Percentiles rank a stretch among this genome's conserved stretches.
Evolutionary conservation across 2,113 vertebrate genomes (phyloP).

Genomic region (Polypterus bichir): DNA sequence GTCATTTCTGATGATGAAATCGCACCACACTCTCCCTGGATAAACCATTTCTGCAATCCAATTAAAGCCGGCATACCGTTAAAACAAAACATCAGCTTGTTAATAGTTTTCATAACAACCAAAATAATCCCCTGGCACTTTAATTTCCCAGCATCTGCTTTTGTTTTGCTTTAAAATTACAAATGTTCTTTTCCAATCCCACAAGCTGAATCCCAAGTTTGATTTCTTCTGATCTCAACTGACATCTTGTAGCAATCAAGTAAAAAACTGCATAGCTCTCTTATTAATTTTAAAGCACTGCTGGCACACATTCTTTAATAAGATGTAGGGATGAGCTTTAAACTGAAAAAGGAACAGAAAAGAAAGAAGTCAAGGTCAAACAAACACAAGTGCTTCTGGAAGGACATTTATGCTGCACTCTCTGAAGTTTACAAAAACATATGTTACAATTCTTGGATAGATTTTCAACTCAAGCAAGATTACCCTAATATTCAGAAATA

Average conservation of each 20-base stretch:
- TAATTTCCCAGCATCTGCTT: slow-evolving; percentile 40
- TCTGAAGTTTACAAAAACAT: no score
- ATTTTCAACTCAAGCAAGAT: no score
- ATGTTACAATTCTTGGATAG: no score
- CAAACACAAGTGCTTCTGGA: background rate
- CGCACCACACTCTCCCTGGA: background rate
- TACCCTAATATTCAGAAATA: no score
- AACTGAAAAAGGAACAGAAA: background rate
- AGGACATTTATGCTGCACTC: background rate
- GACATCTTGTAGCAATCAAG: slow-evolving; percentile 30
- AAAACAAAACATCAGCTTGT: slow-evolving; percentile 28
- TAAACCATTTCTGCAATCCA: background rate
- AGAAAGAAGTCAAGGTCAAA: background rate
- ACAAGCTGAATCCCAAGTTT: slow-evolving; percentile 30
- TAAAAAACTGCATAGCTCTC: slow-evolving; percentile 14
- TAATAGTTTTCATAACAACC: slow-evolving; percentile 33
- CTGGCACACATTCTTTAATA: slow-evolving; percentile 4
- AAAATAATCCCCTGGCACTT: slow-evolving; percentile 22
- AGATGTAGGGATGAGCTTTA: background rate
- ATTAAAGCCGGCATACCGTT: slow-evolving; percentile 15
- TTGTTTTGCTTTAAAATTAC: slow-evolving; percentile 36
- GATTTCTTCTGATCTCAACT: slow-evolving; percentile 29
- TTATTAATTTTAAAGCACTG: slow-evolving; percentile 7
- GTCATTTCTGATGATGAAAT: background rate
- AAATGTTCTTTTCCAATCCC: slow-evolving; percentile 31